Evolutionary conservation across 2,888 invertebrate genomes (phyloP).

Genomic region (Campoletis raptor): DNA sequence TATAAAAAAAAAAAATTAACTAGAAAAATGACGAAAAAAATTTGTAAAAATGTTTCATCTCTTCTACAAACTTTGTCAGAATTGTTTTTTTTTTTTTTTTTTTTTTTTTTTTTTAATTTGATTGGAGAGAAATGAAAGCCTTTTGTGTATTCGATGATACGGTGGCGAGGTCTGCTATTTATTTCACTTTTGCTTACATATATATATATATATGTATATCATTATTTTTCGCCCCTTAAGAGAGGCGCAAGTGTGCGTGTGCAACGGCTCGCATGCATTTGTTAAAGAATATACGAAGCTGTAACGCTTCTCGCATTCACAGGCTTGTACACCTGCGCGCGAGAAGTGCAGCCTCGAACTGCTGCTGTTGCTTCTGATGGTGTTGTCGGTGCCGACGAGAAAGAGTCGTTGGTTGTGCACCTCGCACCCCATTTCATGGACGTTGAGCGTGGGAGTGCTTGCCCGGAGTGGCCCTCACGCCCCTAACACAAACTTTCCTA

Average conservation of each 20-base stretch:
- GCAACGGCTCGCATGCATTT: constrained; percentile 54
- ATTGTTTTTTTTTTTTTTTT: no score
- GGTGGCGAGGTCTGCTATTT: constrained; percentile 30
- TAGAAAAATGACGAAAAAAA: no score
- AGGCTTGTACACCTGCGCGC: constrained; percentile 63
- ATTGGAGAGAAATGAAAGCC: background rate
- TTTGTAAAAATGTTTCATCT: no score
- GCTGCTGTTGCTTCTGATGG: constrained; percentile 48
- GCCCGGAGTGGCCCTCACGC: constrained; percentile 81
- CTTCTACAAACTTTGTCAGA: no score
- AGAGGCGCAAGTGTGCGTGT: constrained; percentile 13
- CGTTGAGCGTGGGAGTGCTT: constrained; percentile 83
- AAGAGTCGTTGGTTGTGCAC: constrained; percentile 72
- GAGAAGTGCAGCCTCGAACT: constrained; percentile 46
- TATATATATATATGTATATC: constrained; percentile 11
- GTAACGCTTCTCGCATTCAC: constrained; percentile 55
- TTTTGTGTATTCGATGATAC: constrained; percentile 4
- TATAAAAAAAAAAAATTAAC: no score
- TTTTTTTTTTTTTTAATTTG: no score
- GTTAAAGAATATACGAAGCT: constrained; percentile 23
- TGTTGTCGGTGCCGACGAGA: constrained; percentile 37
- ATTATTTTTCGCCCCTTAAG: constrained; percentile 53
- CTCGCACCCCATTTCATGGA: constrained; percentile 82
- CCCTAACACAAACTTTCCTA: constrained; percentile 47
- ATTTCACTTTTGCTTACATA: constrained; percentile 33